Evolutionary conservation across 2,888 invertebrate genomes (phyloP).

Genomic region (Macrophya annulata): DNA sequence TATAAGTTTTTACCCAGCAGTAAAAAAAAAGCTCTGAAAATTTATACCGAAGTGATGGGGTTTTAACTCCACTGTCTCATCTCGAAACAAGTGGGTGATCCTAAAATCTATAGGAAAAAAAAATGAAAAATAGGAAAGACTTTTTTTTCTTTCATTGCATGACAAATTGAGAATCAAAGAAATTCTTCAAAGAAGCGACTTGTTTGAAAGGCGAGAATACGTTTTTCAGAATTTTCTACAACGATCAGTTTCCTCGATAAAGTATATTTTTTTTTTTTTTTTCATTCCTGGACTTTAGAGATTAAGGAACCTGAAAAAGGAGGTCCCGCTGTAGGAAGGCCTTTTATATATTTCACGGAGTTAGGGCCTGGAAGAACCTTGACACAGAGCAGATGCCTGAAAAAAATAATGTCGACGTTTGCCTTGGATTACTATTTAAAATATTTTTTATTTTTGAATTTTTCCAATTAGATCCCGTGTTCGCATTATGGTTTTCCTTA

Average conservation of each 20-base stretch:
- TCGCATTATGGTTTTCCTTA: neutral
- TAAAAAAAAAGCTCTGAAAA: neutral
- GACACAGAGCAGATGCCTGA: slow-evolving; percentile 30
- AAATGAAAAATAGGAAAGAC: neutral
- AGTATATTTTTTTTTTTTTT: neutral
- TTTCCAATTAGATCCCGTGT: neutral
- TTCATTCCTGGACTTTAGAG: neutral
- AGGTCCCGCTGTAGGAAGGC: neutral
- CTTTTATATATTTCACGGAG: slow-evolving; percentile 11
- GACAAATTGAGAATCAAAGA: neutral
- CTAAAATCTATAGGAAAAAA: neutral
- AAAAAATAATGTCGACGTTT: slow-evolving; percentile 22
- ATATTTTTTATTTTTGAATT: neutral
- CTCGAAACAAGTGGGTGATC: neutral
- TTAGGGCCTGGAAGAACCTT: slow-evolving; percentile 7
- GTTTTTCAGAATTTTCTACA: neutral
- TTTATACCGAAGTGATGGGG: neutral
- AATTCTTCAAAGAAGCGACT: neutral
- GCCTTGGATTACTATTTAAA: neutral
- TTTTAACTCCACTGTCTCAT: neutral
- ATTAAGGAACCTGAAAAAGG: neutral
- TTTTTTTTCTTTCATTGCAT: neutral
- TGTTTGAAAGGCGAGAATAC: neutral
- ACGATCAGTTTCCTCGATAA: slow-evolving; percentile 6
- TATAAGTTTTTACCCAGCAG: neutral